A percentile compares a stretch with the other conserved stretches of the same genome.
Evolutionary conservation across 2,888 invertebrate species (phyloP).

Genomic region (Emmelina monodactyla): DNA sequence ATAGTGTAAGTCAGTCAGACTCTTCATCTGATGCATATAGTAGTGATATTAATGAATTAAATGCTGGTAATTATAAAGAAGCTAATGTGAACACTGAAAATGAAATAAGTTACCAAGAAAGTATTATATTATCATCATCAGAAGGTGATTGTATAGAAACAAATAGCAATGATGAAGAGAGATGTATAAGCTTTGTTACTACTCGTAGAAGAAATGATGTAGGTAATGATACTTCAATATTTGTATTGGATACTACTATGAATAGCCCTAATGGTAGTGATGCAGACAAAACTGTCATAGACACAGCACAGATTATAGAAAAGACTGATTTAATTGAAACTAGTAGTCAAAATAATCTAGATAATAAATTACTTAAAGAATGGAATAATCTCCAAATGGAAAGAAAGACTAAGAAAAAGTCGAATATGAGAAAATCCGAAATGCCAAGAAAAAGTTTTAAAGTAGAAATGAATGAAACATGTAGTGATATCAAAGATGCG

Average conservation of each 20-base stretch:
- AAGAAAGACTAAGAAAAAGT: neutral
- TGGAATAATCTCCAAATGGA: too few relatives aligned
- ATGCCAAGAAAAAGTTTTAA: conserved; percentile 22
- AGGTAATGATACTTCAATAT: conserved; percentile 30
- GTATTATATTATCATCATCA: conserved; percentile 2
- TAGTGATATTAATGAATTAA: neutral
- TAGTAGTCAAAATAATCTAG: neutral
- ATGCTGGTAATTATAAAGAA: neutral
- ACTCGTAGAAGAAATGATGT: conserved; percentile 40
- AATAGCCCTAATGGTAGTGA: conserved; percentile 26
- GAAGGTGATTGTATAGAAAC: conserved; percentile 6
- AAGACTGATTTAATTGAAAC: conserved; percentile 10
- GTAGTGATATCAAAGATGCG: conserved; percentile 25
- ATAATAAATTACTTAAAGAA: neutral
- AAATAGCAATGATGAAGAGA: conserved; percentile 20
- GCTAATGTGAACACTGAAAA: neutral
- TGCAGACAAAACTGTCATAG: conserved; percentile 33
- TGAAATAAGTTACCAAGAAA: too few relatives aligned
- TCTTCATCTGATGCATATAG: neutral
- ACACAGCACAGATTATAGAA: too few relatives aligned
- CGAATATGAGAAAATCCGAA: conserved; percentile 4
- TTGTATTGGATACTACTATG: conserved; percentile 29
- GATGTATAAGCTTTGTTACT: conserved; percentile 43
- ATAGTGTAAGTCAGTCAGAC: neutral
- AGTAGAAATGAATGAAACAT: conserved; percentile 14